Evolutionary conservation across 2,113 vertebrate genomes (phyloP).

Genomic region (Rhombomys opimus): DNA sequence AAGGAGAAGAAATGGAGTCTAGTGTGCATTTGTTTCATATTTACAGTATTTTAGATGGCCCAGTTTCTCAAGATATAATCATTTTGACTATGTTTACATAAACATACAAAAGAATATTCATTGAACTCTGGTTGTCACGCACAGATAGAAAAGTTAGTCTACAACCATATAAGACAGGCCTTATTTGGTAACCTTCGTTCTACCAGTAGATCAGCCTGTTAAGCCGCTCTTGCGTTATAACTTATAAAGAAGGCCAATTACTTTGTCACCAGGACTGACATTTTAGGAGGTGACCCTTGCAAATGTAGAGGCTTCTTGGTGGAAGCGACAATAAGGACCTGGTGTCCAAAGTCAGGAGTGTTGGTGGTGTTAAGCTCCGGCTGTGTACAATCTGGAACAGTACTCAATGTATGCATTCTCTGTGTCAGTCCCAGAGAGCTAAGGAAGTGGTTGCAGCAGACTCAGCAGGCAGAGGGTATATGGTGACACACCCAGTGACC

Average conservation of each 20-base stretch:
- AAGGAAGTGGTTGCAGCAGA: rapidly evolving
- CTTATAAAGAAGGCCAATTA: not conserved
- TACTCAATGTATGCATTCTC: rapidly evolving
- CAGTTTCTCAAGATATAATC: constrained; percentile 16
- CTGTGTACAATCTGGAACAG: not conserved
- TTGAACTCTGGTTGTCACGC: not conserved
- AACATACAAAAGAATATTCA: not conserved
- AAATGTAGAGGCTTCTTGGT: not conserved
- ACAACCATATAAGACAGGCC: not conserved
- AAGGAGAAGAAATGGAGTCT: constrained; percentile 9
- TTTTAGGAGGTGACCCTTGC: not conserved
- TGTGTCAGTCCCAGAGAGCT: not conserved
- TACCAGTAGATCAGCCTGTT: not conserved
- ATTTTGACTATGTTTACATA: not conserved
- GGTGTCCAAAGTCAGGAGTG: not conserved
- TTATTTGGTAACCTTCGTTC: not conserved
- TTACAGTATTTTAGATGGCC: not conserved
- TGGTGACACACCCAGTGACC: not conserved
- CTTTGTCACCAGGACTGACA: not conserved
- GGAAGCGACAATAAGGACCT: rapidly evolving
- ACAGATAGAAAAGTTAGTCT: not conserved
- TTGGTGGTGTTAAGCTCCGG: not conserved
- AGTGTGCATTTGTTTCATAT: constrained; percentile 32
- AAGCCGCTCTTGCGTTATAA: not conserved
- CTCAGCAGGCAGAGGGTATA: not conserved